Evolutionary conservation across 2,113 vertebrate species (phyloP), one percentile per base, ranked within the genome.

Genomic region (Scomber japonicus): DNA sequence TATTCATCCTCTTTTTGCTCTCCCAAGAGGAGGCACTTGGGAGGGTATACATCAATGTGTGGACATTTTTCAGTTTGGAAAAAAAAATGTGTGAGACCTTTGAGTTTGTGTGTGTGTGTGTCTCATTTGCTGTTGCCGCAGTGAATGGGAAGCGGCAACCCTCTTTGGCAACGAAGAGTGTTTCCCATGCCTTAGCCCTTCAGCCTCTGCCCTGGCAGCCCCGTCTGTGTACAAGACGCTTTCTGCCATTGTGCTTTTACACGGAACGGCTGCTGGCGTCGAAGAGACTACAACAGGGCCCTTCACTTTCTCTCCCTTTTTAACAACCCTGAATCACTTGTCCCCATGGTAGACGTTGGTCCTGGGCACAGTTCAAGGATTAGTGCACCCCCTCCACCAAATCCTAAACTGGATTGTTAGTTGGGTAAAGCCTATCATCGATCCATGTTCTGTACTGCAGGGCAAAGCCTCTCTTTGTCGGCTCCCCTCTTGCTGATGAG

Each of bases 111-210:
- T 80, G 71, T 87, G 78, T 90, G 83, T 72, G 83, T 90, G 54
- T 68, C 91, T 92, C 85, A 88, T 86, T 93, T 94, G 91, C 91
- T 92, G 89, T 94, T 93, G 94, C 83, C 94, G 86, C 94, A 90
- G 89, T 96, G 94, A 97, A 96, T 95, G 96, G 95, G 95, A 94
- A 95, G 96, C 95, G 94, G 95, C 95, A 92, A 96, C 94, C 95
- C 95, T 97, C 91, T 95, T 96, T 97, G 96, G 96, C 97, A 97
- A 95, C 94, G 89, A 94, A 93, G 93, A 96, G 95, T 94, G 96
- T 97, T 97, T 97, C 96, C 96, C 97, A 96, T 95, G 96, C 96
- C 91, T 96, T 97, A 75, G 81, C 95, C 95, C 95, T 95, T 11
- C 63, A 95, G 95, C 96, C 95, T 95, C 94, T 96, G 91, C 24